Evolutionary conservation across 2,797 vertebrate genomes (phyloP).

Genomic region (Eutrigla gurnardus): DNA sequence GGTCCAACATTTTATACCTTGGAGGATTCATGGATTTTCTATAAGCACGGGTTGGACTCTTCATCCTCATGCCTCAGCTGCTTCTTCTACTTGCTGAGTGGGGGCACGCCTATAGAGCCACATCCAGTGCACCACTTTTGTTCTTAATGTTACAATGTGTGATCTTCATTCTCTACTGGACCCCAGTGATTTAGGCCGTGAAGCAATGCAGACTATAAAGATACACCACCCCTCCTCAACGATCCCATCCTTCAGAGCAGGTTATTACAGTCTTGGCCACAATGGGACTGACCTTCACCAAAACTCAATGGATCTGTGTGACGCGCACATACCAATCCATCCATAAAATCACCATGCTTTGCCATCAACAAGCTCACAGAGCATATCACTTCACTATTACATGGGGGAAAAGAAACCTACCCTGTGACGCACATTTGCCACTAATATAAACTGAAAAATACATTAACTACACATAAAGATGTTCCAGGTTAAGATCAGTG

Average conservation of each 20-base stretch:
- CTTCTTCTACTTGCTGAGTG: constrained; percentile 6
- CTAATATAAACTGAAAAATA: not conserved
- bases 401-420: constrained; percentile 3
- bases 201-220: constrained; percentile 66
- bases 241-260: constrained; percentile 69
- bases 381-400: constrained; percentile 25
- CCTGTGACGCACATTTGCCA: not conserved
- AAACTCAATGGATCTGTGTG: constrained; percentile 76
- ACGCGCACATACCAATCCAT: constrained; percentile 62
- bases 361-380: constrained; percentile 33
- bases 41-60: not conserved
- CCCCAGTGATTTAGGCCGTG: constrained; percentile 49
- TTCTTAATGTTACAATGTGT: constrained; percentile 20
- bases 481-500: not conserved
- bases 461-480: not conserved
- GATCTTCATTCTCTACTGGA: constrained; percentile 33
- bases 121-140: not conserved
- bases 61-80: not conserved
- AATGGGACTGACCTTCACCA: constrained; percentile 80
- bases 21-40: constrained; percentile 3
- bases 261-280: constrained; percentile 75
- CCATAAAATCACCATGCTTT: constrained; percentile 50
- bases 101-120: not conserved
- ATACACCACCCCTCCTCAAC: constrained; percentile 49
- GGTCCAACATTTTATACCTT: not conserved